Percentiles rank a stretch among this genome's conserved stretches.
phyloP scores from a whole-genome alignment of 2,113 vertebrate genomes.

The Indicator maculatus region DNA sequence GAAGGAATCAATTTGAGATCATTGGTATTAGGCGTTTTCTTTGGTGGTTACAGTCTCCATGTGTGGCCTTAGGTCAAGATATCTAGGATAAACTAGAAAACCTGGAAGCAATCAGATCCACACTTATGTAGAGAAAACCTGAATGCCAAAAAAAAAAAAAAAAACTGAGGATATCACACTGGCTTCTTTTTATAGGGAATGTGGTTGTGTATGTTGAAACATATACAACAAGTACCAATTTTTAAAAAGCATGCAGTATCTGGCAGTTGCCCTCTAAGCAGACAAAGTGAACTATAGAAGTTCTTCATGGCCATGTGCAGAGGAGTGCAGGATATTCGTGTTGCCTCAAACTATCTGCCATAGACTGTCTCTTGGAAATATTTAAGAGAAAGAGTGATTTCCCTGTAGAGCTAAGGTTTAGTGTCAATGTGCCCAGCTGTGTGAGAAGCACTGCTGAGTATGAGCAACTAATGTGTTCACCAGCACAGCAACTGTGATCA shows the following conservation, averaged over 20 bases:
- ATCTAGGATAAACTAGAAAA: background rate
- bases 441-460: background rate
- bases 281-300: background rate
- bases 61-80: background rate
- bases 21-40: background rate
- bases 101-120: background rate
- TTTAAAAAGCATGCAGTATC: background rate
- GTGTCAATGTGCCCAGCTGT: background rate
- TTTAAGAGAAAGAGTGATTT: background rate
- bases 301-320: background rate
- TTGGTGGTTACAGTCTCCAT: background rate
- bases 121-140: rapidly evolving
- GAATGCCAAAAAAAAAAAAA: background rate
- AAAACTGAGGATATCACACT: background rate
- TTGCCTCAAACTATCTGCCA: background rate
- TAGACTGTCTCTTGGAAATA: background rate
- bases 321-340: background rate
- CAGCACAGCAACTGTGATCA: background rate
- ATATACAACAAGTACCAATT: no score
- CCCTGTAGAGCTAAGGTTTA: background rate
- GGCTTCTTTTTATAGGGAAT: background rate
- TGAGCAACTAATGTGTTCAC: background rate
- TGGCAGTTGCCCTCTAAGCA: background rate
- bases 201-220: background rate
- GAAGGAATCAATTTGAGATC: background rate